Percentiles rank a stretch among this genome's conserved stretches.
These are phyloP conservation scores for Keiferia lycopersicella DNA, from an alignment of 2,888 invertebrate genomes.

Conservation along the genomic window DNA sequence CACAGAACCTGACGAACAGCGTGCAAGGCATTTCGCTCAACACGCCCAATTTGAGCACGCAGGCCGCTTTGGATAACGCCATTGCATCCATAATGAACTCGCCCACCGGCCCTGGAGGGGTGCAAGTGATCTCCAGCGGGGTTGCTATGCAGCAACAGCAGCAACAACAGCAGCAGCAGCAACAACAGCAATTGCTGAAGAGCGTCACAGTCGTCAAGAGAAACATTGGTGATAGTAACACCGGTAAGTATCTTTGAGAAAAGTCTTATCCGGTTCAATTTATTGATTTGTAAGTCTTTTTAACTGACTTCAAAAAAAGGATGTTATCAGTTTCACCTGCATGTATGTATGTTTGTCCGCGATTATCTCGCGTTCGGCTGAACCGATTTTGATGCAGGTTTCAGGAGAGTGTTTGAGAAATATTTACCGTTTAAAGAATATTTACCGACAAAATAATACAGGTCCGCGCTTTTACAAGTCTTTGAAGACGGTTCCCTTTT, in stretches of 20 bases:
- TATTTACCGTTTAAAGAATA: too few relatives aligned
- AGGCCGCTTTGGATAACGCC: constrained; percentile 67
- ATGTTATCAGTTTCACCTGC: too few relatives aligned
- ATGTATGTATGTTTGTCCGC: too few relatives aligned
- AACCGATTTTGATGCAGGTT: too few relatives aligned
- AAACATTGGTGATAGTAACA: constrained; percentile 60
- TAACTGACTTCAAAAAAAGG: too few relatives aligned
- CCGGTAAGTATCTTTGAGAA: constrained; percentile 48
- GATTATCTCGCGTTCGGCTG: too few relatives aligned
- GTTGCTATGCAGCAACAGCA: constrained; percentile 51
- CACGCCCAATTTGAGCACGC: constrained; percentile 58
- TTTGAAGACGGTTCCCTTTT: too few relatives aligned
- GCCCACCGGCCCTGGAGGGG: constrained; percentile 56
- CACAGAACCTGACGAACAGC: constrained; percentile 66
- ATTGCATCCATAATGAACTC: constrained; percentile 72
- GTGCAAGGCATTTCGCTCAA: constrained; percentile 70
- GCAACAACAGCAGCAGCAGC: constrained; percentile 40
- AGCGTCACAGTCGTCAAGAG: constrained; percentile 73
- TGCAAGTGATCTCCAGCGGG: constrained; percentile 70
- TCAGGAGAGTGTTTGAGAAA: too few relatives aligned
- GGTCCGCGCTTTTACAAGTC: too few relatives aligned
- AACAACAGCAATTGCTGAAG: constrained; percentile 53
- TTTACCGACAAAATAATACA: too few relatives aligned
- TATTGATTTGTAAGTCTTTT: too few relatives aligned
- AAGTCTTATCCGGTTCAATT: too few relatives aligned